A percentile compares a stretch with the other conserved stretches of the same genome.
Conservation (phyloP, 2,888 invertebrate genomes). For the Ditylenchus weischeri region DNA sequence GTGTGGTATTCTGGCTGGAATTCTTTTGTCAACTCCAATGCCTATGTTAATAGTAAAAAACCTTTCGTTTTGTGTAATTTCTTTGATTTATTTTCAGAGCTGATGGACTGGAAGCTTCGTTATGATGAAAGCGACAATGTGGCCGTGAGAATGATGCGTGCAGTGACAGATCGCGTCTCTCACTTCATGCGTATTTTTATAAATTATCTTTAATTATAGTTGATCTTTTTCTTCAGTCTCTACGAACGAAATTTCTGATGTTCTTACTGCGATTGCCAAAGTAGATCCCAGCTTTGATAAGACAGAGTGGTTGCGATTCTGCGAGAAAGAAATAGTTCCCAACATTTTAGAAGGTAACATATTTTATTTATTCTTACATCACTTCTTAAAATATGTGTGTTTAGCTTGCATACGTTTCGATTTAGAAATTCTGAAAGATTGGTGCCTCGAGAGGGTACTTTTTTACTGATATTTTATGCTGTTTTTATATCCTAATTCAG, state of each 20-base stretch:
- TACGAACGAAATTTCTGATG: conserved; percentile 92
- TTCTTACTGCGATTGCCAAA: conserved; percentile 92
- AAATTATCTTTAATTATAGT: background rate
- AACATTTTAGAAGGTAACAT: conserved; percentile 79
- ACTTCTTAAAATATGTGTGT: no score
- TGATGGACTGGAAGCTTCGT: conserved; percentile 91
- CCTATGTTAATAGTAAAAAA: conserved; percentile 69
- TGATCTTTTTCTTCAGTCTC: conserved; percentile 41
- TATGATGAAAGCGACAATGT: conserved; percentile 98
- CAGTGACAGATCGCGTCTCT: conserved; percentile 80
- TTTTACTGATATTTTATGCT: background rate
- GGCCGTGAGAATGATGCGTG: conserved; percentile 80
- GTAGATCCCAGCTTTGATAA: conserved; percentile 90
- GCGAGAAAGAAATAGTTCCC: conserved; percentile 93
- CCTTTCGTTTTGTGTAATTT: no score
- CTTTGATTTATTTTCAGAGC: conserved; percentile 56
- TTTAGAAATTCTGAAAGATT: conserved; percentile 80
- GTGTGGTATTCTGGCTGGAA: conserved; percentile 94
- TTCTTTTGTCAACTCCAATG: conserved; percentile 93
- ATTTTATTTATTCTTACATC: no score
- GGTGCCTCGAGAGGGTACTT: conserved; percentile 88
- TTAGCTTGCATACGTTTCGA: conserved; percentile 84
- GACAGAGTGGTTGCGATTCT: conserved; percentile 80
- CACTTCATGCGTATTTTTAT: conserved; percentile 62
- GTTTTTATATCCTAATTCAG: conserved; percentile 33